Evolutionary conservation across 2,797 vertebrate species (phyloP).

Genomic region (Dallia pectoralis): DNA sequence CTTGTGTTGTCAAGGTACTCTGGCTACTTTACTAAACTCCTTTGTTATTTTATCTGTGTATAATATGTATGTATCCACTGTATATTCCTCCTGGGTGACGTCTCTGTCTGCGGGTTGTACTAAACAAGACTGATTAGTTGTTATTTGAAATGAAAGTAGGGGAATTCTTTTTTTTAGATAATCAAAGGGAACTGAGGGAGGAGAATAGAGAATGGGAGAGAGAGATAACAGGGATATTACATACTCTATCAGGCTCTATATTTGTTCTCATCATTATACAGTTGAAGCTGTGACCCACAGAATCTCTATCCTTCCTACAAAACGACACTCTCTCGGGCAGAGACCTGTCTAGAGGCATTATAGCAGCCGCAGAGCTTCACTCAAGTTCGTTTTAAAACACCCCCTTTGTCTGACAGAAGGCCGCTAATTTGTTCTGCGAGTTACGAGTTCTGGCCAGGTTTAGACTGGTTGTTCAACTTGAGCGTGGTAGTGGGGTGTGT

Average conservation of each 20-base stretch:
- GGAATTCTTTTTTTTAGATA: conserved; percentile 42
- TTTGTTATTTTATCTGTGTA: no score
- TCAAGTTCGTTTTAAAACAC: background rate
- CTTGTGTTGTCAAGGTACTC: no score
- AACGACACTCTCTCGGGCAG: background rate
- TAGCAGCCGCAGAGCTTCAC: conserved; percentile 7
- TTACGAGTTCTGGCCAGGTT: conserved; percentile 29
- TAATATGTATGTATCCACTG: no score
- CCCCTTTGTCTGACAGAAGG: conserved; percentile 34
- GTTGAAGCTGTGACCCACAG: background rate
- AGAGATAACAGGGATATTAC: background rate
- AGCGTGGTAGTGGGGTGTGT: background rate
- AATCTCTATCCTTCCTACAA: background rate
- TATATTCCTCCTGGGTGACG: no score
- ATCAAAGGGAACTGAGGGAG: conserved; percentile 15
- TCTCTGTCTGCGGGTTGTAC: background rate
- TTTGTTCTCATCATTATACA: background rate
- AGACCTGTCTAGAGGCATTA: conserved; percentile 22
- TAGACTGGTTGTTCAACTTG: conserved; percentile 10
- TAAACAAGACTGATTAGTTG: conserved; percentile 56
- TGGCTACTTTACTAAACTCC: no score
- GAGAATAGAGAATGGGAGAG: conserved; percentile 42
- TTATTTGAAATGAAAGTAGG: conserved; percentile 60
- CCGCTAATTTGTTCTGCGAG: conserved; percentile 14
- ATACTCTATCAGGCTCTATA: background rate